Conservation (phyloP, 2,113 vertebrate species). For the Cyrtonyx montezumae region DNA sequence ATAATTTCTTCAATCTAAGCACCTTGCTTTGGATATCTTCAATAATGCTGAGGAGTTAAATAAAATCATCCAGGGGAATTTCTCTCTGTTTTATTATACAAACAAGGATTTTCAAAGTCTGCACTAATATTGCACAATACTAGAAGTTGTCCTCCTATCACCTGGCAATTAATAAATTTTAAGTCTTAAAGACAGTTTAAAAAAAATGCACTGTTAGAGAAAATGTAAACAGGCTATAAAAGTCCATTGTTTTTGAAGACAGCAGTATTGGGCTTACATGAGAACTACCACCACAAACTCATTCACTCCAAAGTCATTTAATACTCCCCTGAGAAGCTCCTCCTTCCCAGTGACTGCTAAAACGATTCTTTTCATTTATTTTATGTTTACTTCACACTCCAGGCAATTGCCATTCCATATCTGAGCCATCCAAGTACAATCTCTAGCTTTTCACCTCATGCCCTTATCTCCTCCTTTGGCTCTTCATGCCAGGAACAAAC, state of each 20-base stretch:
- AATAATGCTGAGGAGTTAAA: neutral
- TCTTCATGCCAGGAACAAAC: neutral
- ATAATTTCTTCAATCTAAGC: neutral
- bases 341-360: neutral
- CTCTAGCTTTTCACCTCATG: neutral
- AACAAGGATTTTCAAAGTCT: neutral
- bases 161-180: neutral
- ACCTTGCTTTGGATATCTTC: neutral
- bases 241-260: neutral
- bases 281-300: neutral
- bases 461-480: neutral
- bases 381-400: neutral
- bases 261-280: neutral
- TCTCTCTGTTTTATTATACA: neutral
- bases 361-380: slow-evolving; percentile 20
- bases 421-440: neutral
- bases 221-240: neutral
- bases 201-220: neutral
- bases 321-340: neutral
- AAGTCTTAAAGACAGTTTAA: neutral
- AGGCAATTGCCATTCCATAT: neutral
- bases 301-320: neutral
- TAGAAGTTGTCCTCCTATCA: neutral
- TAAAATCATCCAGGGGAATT: neutral
- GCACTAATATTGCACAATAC: neutral